These are phyloP conservation scores for Ommatoiulus sabulosus DNA, from an alignment of 2,888 invertebrate species.

Conservation along the genomic window DNA sequence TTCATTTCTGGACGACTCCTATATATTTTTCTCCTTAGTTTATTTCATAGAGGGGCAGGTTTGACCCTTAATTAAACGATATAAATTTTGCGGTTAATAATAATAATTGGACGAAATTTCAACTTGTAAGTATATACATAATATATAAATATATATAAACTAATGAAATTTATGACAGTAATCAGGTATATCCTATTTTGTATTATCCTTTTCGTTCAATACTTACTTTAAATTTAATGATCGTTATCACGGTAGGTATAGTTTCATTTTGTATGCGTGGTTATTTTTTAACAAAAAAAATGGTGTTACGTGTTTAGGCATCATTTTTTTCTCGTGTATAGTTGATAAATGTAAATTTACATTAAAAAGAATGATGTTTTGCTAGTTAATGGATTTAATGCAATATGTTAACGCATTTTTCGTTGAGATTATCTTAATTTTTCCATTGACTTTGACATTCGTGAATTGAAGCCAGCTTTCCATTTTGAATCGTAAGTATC, in stretches of 20 bases:
- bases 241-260: constrained; percentile 37
- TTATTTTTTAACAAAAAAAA: not conserved
- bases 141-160: not conserved
- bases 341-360: constrained; percentile 21
- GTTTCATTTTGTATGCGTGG: constrained; percentile 30
- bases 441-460: too few relatives aligned
- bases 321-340: constrained; percentile 41
- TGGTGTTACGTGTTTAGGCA: constrained; percentile 24
- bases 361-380: constrained; percentile 40
- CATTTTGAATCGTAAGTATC: too few relatives aligned
- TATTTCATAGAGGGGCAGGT: not conserved
- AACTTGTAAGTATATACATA: constrained; percentile 34
- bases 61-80: not conserved
- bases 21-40: not conserved
- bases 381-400: constrained; percentile 9
- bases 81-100: not conserved
- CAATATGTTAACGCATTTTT: not conserved
- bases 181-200: constrained; percentile 6
- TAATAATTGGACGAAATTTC: constrained; percentile 4
- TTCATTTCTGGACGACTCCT: not conserved
- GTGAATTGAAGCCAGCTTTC: too few relatives aligned
- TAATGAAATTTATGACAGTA: constrained; percentile 15
- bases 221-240: not conserved
- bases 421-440: too few relatives aligned
- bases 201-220: not conserved